These are phyloP conservation scores for Spea hammondii DNA, from an alignment of 2,797 vertebrate species.

Conservation along the genomic window DNA sequence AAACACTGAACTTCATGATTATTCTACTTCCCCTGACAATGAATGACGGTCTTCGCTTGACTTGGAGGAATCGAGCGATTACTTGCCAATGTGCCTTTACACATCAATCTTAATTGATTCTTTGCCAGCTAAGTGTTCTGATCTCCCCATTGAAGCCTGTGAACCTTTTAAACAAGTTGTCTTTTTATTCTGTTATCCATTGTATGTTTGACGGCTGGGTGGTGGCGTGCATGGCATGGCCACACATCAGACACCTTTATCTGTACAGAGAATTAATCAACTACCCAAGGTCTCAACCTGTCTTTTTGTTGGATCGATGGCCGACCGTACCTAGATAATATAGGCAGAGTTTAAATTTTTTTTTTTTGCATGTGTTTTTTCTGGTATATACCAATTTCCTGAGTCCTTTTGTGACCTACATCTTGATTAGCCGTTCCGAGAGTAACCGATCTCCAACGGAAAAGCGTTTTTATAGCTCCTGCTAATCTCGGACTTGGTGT, in stretches of 20 bases:
- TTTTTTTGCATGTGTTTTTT: too few species aligned
- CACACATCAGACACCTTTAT: constrained; percentile 43
- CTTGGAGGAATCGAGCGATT: neutral
- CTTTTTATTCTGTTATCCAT: constrained; percentile 48
- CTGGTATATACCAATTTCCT: too few species aligned
- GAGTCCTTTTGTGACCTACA: neutral
- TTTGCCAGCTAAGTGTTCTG: constrained; percentile 43
- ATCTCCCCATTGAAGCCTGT: constrained; percentile 43
- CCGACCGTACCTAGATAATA: neutral
- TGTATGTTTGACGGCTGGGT: constrained; percentile 48
- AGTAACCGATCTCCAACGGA: too few species aligned
- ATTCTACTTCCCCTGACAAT: too few species aligned
- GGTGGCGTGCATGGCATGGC: constrained; percentile 31
- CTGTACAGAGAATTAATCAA: constrained; percentile 38
- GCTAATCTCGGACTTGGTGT: too few species aligned
- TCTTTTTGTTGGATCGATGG: neutral
- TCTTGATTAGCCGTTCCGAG: neutral
- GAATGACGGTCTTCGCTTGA: too few species aligned
- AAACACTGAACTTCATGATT: too few species aligned
- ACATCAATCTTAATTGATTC: constrained; percentile 43
- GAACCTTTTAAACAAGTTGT: constrained; percentile 51
- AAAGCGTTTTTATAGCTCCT: too few species aligned
- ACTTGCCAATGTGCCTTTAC: constrained; percentile 21
- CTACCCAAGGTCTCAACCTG: constrained; percentile 23
- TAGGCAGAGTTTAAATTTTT: constrained; percentile 7